phyloP scores from a whole-genome alignment of 1,140 invertebrate genomes.

The Rhizoglyphus robini region DNA sequence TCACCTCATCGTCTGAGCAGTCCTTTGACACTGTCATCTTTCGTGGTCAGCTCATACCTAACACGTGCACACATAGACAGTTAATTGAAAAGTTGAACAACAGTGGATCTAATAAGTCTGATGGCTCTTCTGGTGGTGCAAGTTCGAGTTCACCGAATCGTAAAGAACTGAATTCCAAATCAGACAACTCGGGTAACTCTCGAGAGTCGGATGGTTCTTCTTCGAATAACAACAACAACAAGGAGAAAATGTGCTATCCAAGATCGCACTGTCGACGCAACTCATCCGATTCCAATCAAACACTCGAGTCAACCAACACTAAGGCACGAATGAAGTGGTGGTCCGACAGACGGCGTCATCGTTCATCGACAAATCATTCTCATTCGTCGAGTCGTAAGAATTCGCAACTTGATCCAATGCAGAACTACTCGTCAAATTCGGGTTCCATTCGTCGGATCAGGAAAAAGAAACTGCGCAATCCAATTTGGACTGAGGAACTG shows the following conservation, averaged over 20 bases:
- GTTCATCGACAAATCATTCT: background rate
- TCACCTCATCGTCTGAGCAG: background rate
- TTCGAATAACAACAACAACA: no score
- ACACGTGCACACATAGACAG: background rate
- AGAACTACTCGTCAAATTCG: background rate
- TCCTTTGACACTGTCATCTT: background rate
- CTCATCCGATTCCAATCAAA: background rate
- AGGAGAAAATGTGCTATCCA: background rate
- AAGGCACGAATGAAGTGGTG: background rate
- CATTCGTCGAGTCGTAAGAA: background rate
- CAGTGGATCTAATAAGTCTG: no score
- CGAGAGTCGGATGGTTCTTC: no score
- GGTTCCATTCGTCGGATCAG: background rate
- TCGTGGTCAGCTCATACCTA: background rate
- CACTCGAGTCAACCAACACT: background rate
- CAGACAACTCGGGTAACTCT: no score
- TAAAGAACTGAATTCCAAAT: background rate
- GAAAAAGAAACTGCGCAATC: background rate
- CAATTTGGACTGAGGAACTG: slow-evolving; percentile 12
- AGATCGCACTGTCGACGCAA: background rate
- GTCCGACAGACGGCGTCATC: background rate
- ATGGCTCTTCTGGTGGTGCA: no score
- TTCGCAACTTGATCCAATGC: background rate
- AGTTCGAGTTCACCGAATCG: no score
- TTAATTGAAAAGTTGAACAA: no score